Percentiles rank a stretch among this genome's conserved stretches.
Conservation (phyloP, 2,797 vertebrate species). For the Hirundo rustica region DNA sequence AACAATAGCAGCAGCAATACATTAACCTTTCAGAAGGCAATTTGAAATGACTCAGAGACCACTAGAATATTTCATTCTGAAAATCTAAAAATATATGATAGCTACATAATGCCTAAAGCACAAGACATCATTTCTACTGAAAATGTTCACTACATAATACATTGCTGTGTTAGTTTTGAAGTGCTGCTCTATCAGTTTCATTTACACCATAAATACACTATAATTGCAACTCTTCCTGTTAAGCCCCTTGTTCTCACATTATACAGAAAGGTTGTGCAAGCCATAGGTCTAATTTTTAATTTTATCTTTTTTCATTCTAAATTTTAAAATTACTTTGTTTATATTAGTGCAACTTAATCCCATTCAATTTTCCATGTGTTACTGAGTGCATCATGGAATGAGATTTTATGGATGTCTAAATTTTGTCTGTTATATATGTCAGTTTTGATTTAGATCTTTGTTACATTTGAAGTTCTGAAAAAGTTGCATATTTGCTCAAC, state of each 20-base stretch:
- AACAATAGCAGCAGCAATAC: not conserved
- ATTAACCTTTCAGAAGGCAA: not conserved
- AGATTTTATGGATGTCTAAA: not conserved
- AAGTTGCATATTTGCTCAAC: not conserved
- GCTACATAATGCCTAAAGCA: not conserved
- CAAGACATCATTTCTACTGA: not conserved
- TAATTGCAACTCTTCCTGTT: not conserved
- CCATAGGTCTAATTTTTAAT: not conserved
- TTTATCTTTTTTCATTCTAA: not conserved
- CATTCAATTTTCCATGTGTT: not conserved
- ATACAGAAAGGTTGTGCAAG: not conserved
- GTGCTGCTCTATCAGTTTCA: not conserved
- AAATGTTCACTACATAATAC: not conserved
- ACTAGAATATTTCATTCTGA: not conserved
- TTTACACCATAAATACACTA: not conserved
- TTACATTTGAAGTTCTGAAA: not conserved
- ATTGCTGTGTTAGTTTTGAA: not conserved
- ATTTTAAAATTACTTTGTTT: not conserved
- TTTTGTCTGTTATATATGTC: not conserved
- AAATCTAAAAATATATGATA: not conserved
- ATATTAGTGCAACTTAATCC: not conserved
- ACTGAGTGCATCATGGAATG: not conserved
- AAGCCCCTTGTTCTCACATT: not conserved
- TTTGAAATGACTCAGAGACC: not conserved
- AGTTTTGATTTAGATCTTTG: not conserved